Evolutionary conservation across 2,797 vertebrate species (phyloP), one percentile per base, ranked within the genome.

Genomic region (Phrynocephalus vlangalii): DNA sequence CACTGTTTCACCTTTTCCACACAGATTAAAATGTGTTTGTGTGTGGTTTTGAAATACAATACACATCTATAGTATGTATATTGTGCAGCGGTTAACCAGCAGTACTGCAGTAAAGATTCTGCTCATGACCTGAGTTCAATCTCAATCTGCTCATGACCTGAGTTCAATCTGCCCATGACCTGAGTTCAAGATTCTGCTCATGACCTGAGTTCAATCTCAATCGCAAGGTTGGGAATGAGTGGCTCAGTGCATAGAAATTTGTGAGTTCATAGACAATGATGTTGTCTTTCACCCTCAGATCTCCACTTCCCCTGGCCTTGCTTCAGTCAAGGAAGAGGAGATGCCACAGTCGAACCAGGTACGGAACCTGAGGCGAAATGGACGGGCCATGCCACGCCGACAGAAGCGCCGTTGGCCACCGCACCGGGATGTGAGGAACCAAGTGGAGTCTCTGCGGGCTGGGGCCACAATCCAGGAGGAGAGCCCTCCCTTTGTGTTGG

Each of bases 401-500:
- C 97, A 97, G 86, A 95, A 96, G 90, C 96, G 91, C 88, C 86
- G 72, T 6, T 97, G 96, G 89, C 83, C 96, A 28, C 91, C 96
- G 26, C 97, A 97, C 67, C 96, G 89, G 11, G 75, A 96, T 82
- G 94, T 92, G 82, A 95, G 95, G 7, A 94, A 94, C n/a, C 96
- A 95, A 0, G 92, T 91, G 0, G 38, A 86, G 56, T 90, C 86
- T 0, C 76, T 84, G 44, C 95, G 96, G 56, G 96, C 96, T 0
- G 9, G 95, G 66, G 0, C 90, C 90, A 2, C 96, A 88, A 0
- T 95, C 88, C 84, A 0, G 33, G 97, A 97, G 82, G 97, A 98
- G 87, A 96, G 91, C 71, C 94, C 97, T n/a, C 97, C 98, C 8
- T 98, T 98, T 75, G 91, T 98, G 91, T 93, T 98, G 93, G 98